phyloP scores from a whole-genome alignment of 2,113 vertebrate genomes.

The Podocnemis expansa region DNA sequence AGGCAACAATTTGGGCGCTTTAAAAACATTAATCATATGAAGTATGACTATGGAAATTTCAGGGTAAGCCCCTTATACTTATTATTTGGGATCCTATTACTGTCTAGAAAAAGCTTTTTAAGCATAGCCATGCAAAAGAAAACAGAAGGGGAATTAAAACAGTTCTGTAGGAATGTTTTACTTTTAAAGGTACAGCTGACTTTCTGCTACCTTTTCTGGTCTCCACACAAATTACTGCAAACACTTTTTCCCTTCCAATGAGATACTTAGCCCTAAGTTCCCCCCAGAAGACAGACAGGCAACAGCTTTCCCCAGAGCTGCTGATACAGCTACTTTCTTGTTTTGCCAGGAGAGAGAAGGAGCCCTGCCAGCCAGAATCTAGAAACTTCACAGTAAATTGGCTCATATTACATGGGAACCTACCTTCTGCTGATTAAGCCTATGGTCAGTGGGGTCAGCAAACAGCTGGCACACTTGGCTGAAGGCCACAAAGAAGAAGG shows the following conservation, averaged over 20 bases:
- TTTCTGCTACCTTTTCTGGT: background rate
- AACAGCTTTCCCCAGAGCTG: background rate
- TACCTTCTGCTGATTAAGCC: background rate
- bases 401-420: background rate
- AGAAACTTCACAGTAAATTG: background rate
- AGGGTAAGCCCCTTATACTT: conserved; percentile 55
- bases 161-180: accelerated
- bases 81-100: conserved; percentile 49
- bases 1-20: conserved; percentile 69
- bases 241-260: background rate
- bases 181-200: background rate
- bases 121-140: background rate
- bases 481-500: background rate
- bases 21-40: conserved; percentile 62
- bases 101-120: conserved; percentile 55
- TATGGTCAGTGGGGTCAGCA: background rate
- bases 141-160: background rate
- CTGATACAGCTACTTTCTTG: background rate
- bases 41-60: conserved; percentile 64
- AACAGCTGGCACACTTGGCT: background rate
- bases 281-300: background rate
- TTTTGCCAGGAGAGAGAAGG: background rate
- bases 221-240: background rate
- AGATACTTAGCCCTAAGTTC: background rate
- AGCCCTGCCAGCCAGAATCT: background rate